Evolutionary conservation across 2,113 vertebrate genomes (phyloP).

Genomic region (Pipa parva): DNA sequence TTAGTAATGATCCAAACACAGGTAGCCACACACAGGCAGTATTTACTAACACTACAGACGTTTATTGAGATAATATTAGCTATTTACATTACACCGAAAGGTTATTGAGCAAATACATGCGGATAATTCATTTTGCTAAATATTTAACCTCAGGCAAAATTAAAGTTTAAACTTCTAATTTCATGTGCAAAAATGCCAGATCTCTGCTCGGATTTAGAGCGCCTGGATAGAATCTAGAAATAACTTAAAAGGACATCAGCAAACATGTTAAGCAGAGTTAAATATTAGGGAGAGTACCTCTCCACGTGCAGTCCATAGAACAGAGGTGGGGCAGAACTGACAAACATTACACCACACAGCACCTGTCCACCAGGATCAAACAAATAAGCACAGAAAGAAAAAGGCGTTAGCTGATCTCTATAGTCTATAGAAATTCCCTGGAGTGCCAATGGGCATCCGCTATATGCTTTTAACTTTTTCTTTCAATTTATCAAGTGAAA

Average conservation of each 20-base stretch:
- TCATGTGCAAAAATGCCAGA: not conserved
- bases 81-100: not conserved
- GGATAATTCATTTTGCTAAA: not conserved
- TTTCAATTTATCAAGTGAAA: slow-evolving; percentile 59
- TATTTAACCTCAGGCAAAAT: slow-evolving; percentile 8
- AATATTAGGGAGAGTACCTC: not conserved
- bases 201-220: not conserved
- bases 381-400: slow-evolving; percentile 54
- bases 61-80: not conserved
- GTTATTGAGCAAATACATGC: not conserved
- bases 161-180: not conserved
- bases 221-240: not conserved
- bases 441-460: slow-evolving; percentile 61
- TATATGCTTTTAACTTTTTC: slow-evolving; percentile 60
- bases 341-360: slow-evolving; percentile 45
- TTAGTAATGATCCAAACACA: slow-evolving; percentile 13
- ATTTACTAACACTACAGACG: slow-evolving; percentile 2
- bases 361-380: slow-evolving; percentile 54
- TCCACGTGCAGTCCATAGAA: not conserved
- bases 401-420: slow-evolving; percentile 67
- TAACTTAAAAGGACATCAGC: not conserved
- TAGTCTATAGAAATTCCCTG: slow-evolving; percentile 56
- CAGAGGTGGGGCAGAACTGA: not conserved
- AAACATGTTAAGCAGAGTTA: slow-evolving; percentile 43
- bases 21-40: slow-evolving; percentile 14